phyloP scores from a whole-genome alignment of 1,140 invertebrate species.

The Fopius arisanus region DNA sequence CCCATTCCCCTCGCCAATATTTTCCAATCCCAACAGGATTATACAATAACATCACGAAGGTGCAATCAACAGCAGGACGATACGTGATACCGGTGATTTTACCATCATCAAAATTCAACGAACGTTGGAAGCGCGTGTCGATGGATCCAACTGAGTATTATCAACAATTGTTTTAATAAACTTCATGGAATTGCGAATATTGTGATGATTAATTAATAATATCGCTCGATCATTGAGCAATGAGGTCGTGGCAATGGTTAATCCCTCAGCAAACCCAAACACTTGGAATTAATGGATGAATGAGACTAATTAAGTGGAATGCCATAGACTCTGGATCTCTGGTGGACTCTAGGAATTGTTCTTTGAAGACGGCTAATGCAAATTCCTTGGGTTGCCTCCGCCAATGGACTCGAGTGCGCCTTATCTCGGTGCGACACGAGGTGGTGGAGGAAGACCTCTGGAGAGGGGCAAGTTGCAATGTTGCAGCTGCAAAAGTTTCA shows the following conservation, averaged over 20 bases:
- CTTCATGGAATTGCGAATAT: conserved; percentile 16
- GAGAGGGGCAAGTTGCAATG: neutral
- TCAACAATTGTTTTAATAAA: neutral
- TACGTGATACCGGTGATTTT: neutral
- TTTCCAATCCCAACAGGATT: neutral
- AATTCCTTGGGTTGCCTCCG: neutral
- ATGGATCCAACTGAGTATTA: conserved; percentile 35
- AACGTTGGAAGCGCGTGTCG: conserved; percentile 22
- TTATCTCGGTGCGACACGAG: conserved; percentile 2
- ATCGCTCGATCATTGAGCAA: no score
- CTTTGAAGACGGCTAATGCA: neutral
- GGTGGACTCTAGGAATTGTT: neutral
- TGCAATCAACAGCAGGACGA: neutral
- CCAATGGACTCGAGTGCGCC: conserved; percentile 8
- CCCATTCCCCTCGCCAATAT: neutral
- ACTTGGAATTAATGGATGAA: no score
- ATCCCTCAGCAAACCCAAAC: no score
- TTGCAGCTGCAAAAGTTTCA: conserved; percentile 18
- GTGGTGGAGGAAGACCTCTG: neutral
- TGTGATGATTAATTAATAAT: conserved; percentile 32
- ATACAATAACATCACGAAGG: neutral
- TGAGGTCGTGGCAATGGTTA: no score
- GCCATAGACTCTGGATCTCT: no score
- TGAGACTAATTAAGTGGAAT: no score
- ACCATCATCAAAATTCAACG: conserved; percentile 43